Base-by-base conservation (phyloP, 2,797 vertebrate genomes). In the Hippocampus kuda region DNA sequence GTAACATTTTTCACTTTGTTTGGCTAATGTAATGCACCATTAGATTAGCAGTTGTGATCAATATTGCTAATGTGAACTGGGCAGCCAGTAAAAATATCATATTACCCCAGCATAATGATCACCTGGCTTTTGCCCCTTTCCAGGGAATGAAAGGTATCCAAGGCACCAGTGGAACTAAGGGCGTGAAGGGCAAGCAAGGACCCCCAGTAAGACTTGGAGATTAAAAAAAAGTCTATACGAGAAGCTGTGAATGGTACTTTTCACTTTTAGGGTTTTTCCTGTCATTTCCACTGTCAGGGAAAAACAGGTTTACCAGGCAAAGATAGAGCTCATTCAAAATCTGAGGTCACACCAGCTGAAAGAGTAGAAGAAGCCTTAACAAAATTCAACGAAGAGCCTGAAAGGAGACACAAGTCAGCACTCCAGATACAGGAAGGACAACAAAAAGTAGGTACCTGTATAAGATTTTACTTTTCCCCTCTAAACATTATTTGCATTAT, bases 131-230 rank as follows among this genome's bases (percentile, higher is more conserved):
- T 48, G 46, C 6, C 0, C 10, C 74, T 75, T 68, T 72, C 53
- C 73, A 90, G 88, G 88, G 88, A 44, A 1, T 68, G 42, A 88
- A 89, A 77, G 88, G 88, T 49, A 13, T 72, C 56, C 67, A 67
- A 65, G 88, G 88, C 1, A 46, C 0, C 4, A 77, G 51, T 74
- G 85, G 81, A 78, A 65, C 72, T 66, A 88, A 90, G 81, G 91
- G 91, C 61, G 38, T 80, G 38, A 90, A 88, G 69, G 92, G 91
- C 54, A 77, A 49, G 1, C 77, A 34, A 59, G 91, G 92, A 71
- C 73, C 70, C 71, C 86, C 76, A 75, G 92, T 93, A 89, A 82
- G 83, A 74, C 54, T 41, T 61, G 44, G 61, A 61, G n/a, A 24
- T 41, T 20, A 7, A 67, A 67, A 18, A 30, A 34, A 66, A 49